Percentiles rank a stretch among this genome's conserved stretches.
These are phyloP conservation scores for Aldrovandia affinis DNA, from an alignment of 2,797 vertebrate species.

Conservation along the genomic window DNA sequence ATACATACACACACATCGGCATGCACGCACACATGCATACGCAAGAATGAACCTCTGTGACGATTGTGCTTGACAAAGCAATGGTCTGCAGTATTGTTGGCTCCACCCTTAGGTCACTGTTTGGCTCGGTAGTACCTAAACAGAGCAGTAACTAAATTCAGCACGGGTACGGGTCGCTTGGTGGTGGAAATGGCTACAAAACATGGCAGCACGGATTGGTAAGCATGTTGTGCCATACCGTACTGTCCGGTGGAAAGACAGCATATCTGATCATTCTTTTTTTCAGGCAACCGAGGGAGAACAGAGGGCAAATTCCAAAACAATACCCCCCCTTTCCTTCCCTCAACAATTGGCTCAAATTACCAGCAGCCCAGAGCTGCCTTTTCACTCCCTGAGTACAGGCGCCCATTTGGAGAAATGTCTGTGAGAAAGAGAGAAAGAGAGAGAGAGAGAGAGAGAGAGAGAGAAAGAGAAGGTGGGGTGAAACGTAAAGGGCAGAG, in stretches of 20 bases:
- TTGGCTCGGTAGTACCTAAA: too few species aligned
- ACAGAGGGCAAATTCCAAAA: constrained; percentile 28
- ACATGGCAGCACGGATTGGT: neutral
- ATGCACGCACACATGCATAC: too few species aligned
- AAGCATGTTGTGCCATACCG: too few species aligned
- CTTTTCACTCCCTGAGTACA: constrained; percentile 65
- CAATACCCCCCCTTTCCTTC: constrained; percentile 50
- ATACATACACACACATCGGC: too few species aligned
- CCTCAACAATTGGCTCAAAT: constrained; percentile 68
- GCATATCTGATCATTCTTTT: constrained; percentile 7
- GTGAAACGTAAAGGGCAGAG: neutral
- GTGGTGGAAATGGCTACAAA: neutral
- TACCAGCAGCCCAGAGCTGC: constrained; percentile 68
- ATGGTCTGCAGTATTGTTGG: too few species aligned
- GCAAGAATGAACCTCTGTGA: too few species aligned
- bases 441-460: neutral
- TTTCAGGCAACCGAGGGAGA: neutral
- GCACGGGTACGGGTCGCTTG: too few species aligned
- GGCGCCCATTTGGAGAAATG: constrained; percentile 72
- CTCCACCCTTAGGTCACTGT: too few species aligned
- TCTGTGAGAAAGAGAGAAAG: constrained; percentile 45
- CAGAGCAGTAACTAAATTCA: too few species aligned
- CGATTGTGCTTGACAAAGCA: too few species aligned
- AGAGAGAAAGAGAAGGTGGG: neutral
- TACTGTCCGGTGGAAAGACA: neutral